Base-by-base conservation (phyloP, 2,113 vertebrate species). In the Gymnocephalus cernua region DNA sequence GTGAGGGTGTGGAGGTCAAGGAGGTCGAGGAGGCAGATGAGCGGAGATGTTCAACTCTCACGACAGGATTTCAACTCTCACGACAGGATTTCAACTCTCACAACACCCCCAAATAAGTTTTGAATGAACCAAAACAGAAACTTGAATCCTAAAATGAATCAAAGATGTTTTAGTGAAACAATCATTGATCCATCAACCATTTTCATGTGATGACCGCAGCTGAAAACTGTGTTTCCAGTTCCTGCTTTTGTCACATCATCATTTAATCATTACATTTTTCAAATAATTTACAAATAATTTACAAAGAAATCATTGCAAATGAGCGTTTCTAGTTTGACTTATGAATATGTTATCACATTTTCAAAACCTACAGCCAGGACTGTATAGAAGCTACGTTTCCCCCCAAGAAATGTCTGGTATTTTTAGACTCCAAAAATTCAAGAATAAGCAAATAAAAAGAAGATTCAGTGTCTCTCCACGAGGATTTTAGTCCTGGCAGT, bases 11-110 rank as follows among this genome's bases (percentile, higher is more conserved):
- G 68, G 74, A 73, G 47, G 56, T 18, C 3, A 14, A 63, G 68
- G 74, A 73, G 47, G 56, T 18, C 7, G 18, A 64, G 13, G 50
- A 64, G 47, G 71, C 2, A n/a, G 64, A 68, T 14, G n/a, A 67
- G 58, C 13, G 0, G 45, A 84, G 65, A 18, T 14, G 0, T 29
- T 53, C 18, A 21, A 6, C 58, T 80, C 44, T 47, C 57, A 53
- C 67, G 44, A 0, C 25, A 63, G 1, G 9, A 58, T 41, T 41
- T 11, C 10, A 41, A 11, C 38, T 41, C 38, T 47, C 57, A 53
- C 67, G 44, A 0, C 25, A 63, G 1, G 9, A 58, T 41, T 41
- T 11, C 10, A 41, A 11, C 38, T 41, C 38, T n/a, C n/a, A n/a
- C n/a, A n/a, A n/a, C n/a, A n/a, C n/a, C 38, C 38, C 0, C 18